Percentiles rank a stretch among this genome's conserved stretches.
phyloP scores from a whole-genome alignment of 2,113 vertebrate genomes.

The Peromyscus leucopus region DNA sequence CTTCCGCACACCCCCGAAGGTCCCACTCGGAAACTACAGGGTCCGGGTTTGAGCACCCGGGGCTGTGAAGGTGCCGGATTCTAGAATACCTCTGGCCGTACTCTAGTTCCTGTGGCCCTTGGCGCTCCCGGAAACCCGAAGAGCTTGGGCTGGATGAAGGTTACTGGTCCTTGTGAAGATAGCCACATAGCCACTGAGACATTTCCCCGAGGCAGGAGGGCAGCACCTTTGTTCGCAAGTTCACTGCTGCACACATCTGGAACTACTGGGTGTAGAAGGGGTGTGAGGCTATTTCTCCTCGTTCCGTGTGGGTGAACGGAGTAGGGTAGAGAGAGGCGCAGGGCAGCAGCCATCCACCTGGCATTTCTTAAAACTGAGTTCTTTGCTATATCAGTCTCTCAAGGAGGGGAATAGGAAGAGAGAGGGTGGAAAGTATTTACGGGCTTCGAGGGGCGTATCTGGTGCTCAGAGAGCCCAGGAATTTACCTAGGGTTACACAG shows the following conservation, averaged over 20 bases:
- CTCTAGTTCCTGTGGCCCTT: constrained; percentile 24
- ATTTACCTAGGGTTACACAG: constrained; percentile 49
- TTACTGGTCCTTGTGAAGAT: background rate
- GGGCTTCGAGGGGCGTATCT: background rate
- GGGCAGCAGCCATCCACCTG: background rate
- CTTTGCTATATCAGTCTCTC: background rate
- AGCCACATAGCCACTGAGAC: background rate
- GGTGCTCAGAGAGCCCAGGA: constrained; percentile 55
- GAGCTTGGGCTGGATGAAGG: background rate
- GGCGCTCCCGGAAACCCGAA: constrained; percentile 24
- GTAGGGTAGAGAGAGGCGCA: background rate
- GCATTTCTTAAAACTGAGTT: constrained; percentile 20
- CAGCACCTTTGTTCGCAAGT: background rate
- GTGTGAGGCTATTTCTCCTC: background rate
- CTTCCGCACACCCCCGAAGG: background rate
- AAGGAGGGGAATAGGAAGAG: constrained; percentile 14
- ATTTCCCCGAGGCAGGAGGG: background rate
- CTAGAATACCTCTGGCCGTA: background rate
- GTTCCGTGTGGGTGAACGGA: background rate
- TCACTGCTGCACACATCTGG: background rate
- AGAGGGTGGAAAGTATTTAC: constrained; percentile 22
- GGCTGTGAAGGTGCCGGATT: background rate
- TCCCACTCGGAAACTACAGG: constrained; percentile 26
- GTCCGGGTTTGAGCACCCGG: background rate
- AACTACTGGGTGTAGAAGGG: background rate